Evolutionary conservation across 2,797 vertebrate species (phyloP), one percentile per base, ranked within the genome.

Genomic region (Clarias fuscus): DNA sequence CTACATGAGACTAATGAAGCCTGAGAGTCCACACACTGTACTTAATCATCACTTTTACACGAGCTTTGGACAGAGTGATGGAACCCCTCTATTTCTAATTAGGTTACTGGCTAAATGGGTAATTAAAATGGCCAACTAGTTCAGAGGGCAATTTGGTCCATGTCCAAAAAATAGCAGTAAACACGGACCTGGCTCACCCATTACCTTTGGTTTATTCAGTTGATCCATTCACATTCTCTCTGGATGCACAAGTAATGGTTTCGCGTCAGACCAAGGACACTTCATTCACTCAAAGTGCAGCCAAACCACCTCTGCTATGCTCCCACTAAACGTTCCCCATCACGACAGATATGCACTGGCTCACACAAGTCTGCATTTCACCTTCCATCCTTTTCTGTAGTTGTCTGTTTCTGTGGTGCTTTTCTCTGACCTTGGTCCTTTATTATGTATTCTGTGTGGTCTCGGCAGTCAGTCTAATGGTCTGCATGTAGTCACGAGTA

Each of bases 91-190:
- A 90, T 88, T 53, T 81, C 86, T 90, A 87, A 90, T 90, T 85
- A 88, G 77, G 83, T 91, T 88, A 90, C 90, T 90, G 91, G 87
- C 86, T 58, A 80, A 84, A 76, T 90, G 91, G 89, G 92, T 93
- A 93, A 93, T 94, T 92, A 92, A 90, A 68, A 89, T 90, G 87
- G 91, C 92, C 90, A 90, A 89, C 91, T 92, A 93, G 91, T 93
- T 92, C 90, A 92, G 91, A 87, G 71, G 83, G 59, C 83, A 62
- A 87, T 91, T 90, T 87, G 89, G 88, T 86, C 27, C 84, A 80
- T 24, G 20, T 88, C 89, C 89, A 90, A 87, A 83, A 87, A 86
- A 91, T 90, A 90, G 68, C 77, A 56, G 67, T 83, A 71, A 88
- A 90, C 61, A 80, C 75, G 81, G 58, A 84, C 82, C 88, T 84